Evolutionary conservation across 2,797 vertebrate species (phyloP).

Genomic region (Echiichthys vipera): DNA sequence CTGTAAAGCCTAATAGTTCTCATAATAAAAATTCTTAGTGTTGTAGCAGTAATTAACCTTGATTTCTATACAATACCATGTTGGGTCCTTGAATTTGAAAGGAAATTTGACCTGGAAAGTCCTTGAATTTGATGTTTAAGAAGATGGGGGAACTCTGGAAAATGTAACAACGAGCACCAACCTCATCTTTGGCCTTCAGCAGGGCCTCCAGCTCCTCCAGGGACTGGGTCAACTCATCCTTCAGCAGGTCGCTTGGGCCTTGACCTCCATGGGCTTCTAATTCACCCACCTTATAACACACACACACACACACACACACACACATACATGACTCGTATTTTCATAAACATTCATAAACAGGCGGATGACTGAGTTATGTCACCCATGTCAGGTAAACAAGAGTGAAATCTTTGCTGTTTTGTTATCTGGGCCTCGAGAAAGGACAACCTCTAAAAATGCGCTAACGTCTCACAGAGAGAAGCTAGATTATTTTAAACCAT

Average conservation of each 20-base stretch:
- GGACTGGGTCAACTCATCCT: constrained; percentile 89
- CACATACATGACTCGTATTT: too few relatives aligned
- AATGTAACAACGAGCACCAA: constrained; percentile 63
- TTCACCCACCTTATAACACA: constrained; percentile 88
- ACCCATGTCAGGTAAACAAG: constrained; percentile 14
- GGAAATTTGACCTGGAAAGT: too few relatives aligned
- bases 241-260: constrained; percentile 83
- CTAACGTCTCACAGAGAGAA: constrained; percentile 46
- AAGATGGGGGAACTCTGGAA: too few relatives aligned
- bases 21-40: too few relatives aligned
- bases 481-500: constrained; percentile 75
- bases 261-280: constrained; percentile 89
- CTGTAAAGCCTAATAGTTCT: too few relatives aligned
- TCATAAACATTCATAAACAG: constrained; percentile 2
- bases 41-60: too few relatives aligned
- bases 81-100: too few relatives aligned
- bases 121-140: too few relatives aligned
- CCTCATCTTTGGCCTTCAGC: constrained; percentile 95
- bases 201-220: constrained; percentile 92
- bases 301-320: neutral
- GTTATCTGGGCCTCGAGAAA: constrained; percentile 36
- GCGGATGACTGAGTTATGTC: neutral
- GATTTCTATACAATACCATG: too few relatives aligned
- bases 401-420: constrained; percentile 11
- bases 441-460: constrained; percentile 60